Base-by-base conservation (phyloP, 2,113 vertebrate species). In the Hydrochoerus hydrochaeris region DNA sequence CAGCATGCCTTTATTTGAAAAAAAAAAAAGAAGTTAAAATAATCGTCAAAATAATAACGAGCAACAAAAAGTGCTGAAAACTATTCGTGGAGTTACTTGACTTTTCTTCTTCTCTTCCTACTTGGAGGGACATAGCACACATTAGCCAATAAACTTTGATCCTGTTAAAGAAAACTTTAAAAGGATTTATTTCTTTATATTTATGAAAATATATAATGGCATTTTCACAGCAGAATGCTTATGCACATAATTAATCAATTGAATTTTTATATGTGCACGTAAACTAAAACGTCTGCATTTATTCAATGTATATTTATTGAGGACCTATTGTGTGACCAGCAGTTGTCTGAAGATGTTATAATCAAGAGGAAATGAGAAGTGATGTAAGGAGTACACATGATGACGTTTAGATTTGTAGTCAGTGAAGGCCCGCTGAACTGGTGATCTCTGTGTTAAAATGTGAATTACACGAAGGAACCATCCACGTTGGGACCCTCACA, bases 111-210 rank as follows among this genome's bases (percentile, higher is more conserved):
- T 90, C 0, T 1, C 32, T 16, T 80, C 63, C 58, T 62, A 35
- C 52, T 10, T 19, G 5, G 12, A 88, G 52, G 88, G 58, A 69
- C 90, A 82, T 26, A 85, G 49, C 77, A 54, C 88, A 46, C 2
- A 30, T 60, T 96, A 88, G 41, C 38, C 81, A 96, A 57, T 88
- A 88, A 84, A 60, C 49, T 90, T 90, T 85, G 62, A 90, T 77
- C 14, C 44, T 77, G 32, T 88, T 92, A 92, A 84, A 90, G 11
- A 1, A 96, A 88, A 49, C 35, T 78, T 96, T 44, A 88, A 86
- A 54, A 83, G 5, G 44, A 82, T 32, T 87, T 62, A 26, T 62
- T 54, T 93, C 44, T 52, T 80, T 80, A 80, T 52, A 85, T 12
- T 80, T 69, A 52, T 75, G n/a, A 82, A 86, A 96, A 28, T 54